Base-by-base conservation (phyloP, 2,113 vertebrate genomes). In the Lontra canadensis region DNA sequence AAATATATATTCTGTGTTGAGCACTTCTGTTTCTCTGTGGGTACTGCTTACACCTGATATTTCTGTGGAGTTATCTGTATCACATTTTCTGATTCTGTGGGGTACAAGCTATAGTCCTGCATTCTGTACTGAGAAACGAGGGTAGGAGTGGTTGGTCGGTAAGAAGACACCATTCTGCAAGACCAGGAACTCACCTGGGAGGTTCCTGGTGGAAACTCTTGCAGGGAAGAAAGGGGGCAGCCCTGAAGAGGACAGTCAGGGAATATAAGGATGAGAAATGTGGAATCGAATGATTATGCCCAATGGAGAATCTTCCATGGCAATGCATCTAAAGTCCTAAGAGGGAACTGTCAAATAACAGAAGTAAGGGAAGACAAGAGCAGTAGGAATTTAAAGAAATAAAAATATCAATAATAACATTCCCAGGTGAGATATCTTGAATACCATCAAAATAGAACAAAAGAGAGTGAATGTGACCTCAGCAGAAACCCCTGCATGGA, bases 181-280 rank as follows among this genome's bases (percentile, higher is more conserved):
- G 13, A 26, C 4, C 47, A 47, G 36, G 29, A 29, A 25, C 23
- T 25, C 11, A 21, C 14, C 29, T 2, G 11, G 39, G n/a, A 87
- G 3, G 17, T 0, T n/a, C 80, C 52, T 26, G 69, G 3, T 23
- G 34, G 36, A 76, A 18, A 12, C 3, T 59, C 26, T 26, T 0
- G 3, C 3, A 7, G 34, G 3, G 2, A 1, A 4, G 21, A 39
- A 80, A 80, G 10, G 29, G 5, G 14, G 31, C 0, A 6, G 31
- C 17, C 8, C 23, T 18, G 6, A 76, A 31, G 6, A 61, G 18
- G 34, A n/a, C 47, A 67, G 25, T 73, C 74, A 67, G 6, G 31
- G 4, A 1, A 1, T 29, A 11, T 8, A 7, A 79, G 26, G 67
- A 4, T 34, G 42, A 78, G 47, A 79, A 76, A n/a, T n/a, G 2